Base-by-base conservation (phyloP, 2,113 vertebrate genomes). In the Ptyas mucosa region DNA sequence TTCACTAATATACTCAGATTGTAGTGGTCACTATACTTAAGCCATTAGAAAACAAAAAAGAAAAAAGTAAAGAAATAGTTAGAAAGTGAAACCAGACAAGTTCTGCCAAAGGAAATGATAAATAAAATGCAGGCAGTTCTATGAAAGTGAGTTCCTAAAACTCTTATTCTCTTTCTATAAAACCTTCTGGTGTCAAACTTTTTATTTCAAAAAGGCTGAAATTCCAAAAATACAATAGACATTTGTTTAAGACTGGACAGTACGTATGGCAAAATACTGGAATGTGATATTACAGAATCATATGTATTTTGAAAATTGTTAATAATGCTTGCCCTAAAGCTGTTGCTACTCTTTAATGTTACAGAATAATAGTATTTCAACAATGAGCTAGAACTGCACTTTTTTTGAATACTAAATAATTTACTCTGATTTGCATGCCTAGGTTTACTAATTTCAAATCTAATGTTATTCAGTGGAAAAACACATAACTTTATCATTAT, bases 41-140 rank as follows among this genome's bases (percentile, higher is more conserved):
- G 90, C 94, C 90, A 90, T 81, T 43, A 81, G 75, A 39, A 43
- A 34, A 34, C 0, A 39, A 39, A 81, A 81, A 81, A 57, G 20
- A 0, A 55, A 39, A 23, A 86, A 53, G 34, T 12, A 55, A 93
- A 8, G 39, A 96, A 92, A 39, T 64, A 34, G 43, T 85, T 95
- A 94, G 89, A 96, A 94, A 94, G 11, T 93, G 95, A 96, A 97
- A 93, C 94, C 96, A 97, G 93, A 95, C 92, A 97, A 95, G 95
- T 90, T 94, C 49, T 95, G 94, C 92, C 94, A 94, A 95, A 95
- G 3, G 34, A 43, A 96, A 43, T 51, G 64, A 90, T 26, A 51
- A 53, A 55, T 26, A 85, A 94, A 89, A 90, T 90, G 87, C 90
- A 97, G 96, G 87, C 88, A 93, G 93, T 93, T 58, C 64, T 64